Evolutionary conservation across 2,113 vertebrate genomes (phyloP), one percentile per base, ranked within the genome.

Genomic region (Oreotragus oreotragus): DNA sequence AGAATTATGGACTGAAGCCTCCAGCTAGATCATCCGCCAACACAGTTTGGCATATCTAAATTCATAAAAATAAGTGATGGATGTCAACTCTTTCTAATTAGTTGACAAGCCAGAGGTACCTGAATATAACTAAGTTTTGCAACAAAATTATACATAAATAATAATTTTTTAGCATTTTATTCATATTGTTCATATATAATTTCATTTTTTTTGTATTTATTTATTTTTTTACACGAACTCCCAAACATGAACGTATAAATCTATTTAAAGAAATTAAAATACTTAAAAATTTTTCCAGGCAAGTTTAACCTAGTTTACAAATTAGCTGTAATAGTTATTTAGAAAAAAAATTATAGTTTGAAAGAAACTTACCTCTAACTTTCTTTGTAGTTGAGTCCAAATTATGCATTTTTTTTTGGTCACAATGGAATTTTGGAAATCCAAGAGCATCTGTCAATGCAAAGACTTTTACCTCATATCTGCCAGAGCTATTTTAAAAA

Each of bases 11-110:
- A 89, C 66, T 49, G 33, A 91, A 43, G 45, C 36, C 84, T 96
- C 21, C 14, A 97, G 84, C 47, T 96, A 93, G 92, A 87, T 97
- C 80, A 81, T 55, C 19, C 5, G 3, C 36, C 19, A n/a, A 53
- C 55, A 92, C 86, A 93, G 58, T 10, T 39, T 93, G 84, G 28
- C 83, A 92, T 39, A 16, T 92, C 88, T 77, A 73, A 64, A 87
- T 83, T 96, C 60, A 79, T 96, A 45, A 95, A 98, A 55, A 45
- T 53, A 96, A 96, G 90, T 94, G 88, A 90, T 39, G 57, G 92
- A 92, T 93, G 84, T 94, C 95, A 96, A 3, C 28, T 87, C 30
- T 81, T 94, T 83, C 70, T 88, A 96, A 94, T 85, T 94, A 92
- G 64, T 51, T 95, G 96, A 92, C 84, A 93, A 87, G 5, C 7